Conservation (phyloP, 2,113 vertebrate genomes). For the Cathartes aura region DNA sequence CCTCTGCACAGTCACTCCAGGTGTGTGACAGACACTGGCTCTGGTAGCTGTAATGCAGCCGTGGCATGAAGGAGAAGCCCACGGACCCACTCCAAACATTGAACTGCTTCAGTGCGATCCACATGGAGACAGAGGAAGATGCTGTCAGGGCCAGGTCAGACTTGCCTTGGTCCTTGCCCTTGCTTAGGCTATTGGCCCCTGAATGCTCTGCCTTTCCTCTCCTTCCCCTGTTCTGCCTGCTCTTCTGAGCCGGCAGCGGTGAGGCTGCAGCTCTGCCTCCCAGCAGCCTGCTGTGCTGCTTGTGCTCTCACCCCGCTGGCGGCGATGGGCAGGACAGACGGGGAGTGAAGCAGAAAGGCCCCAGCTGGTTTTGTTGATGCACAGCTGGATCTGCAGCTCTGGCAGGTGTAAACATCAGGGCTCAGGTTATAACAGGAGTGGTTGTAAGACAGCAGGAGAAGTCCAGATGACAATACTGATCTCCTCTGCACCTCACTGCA, state of each 20-base stretch:
- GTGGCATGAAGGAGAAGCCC: background rate
- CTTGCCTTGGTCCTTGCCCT: background rate
- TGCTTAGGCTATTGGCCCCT: no score
- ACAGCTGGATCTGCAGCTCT: background rate
- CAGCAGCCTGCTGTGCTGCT: background rate
- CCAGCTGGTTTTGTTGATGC: background rate
- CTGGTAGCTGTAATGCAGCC: fast-evolving
- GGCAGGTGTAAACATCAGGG: background rate
- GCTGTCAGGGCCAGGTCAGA: background rate
- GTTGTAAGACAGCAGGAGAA: background rate
- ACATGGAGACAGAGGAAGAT: background rate
- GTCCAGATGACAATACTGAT: background rate
- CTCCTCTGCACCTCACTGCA: background rate
- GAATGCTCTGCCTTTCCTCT: background rate
- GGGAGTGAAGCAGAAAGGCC: background rate
- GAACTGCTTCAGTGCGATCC: background rate
- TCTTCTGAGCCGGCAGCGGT: fast-evolving
- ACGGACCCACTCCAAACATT: background rate
- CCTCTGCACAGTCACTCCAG: background rate
- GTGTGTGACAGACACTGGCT: background rate
- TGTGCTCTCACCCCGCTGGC: background rate
- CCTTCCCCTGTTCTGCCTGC: fast-evolving
- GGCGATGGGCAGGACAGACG: fast-evolving
- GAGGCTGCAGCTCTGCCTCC: background rate
- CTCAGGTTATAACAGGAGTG: background rate